Evolutionary conservation across 37 sponge, comb jelly and placozoan genomes (phyloP), one percentile per base, ranked within the genome.

Genomic region (Beroe forskalii): DNA sequence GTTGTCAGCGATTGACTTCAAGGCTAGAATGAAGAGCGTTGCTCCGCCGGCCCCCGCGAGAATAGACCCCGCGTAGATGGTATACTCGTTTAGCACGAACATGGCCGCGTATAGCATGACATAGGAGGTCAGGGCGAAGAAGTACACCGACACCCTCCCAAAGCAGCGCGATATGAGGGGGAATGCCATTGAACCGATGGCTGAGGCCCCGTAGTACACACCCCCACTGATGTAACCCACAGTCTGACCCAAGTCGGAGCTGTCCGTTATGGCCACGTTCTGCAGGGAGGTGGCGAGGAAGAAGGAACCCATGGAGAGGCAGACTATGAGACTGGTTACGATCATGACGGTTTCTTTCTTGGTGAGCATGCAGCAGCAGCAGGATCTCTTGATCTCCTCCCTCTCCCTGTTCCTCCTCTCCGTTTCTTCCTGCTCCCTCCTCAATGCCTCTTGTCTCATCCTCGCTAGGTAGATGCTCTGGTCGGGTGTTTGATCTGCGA

Each of bases 261-360:
- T 69, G 72, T 69, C 72, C 38, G 72, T 69, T 31, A 69, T 69
- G 4, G 72, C 72, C 32, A 69, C 72, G 72, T 69, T 69, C 38
- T 69, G 72, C 19, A 69, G 72, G 3, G 72, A 69, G 0, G 72
- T 69, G 2, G 72, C 72, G 3, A 69, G 72, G 72, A 69, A 69
- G 72, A 32, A 69, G 38, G 72, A 69, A 3, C 72, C 72, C 38
- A 69, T 27, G 37, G 72, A 69, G 38, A 69, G 72, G 19, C 72
- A 69, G 38, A 69, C 33, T 33, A 69, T 69, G 37, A 69, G 39
- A 32, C 33, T 69, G 6, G 72, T 32, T 17, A 69, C 32, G 38
- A 32, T 69, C 72, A 69, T 69, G 38, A 32, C 32, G 19, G 27
- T 69, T 27, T 69, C 33, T 36, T 69, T 31, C 38, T 36, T 27